Evolutionary conservation across 2,797 vertebrate species (phyloP).

Genomic region (Peromyscus aztecus): DNA sequence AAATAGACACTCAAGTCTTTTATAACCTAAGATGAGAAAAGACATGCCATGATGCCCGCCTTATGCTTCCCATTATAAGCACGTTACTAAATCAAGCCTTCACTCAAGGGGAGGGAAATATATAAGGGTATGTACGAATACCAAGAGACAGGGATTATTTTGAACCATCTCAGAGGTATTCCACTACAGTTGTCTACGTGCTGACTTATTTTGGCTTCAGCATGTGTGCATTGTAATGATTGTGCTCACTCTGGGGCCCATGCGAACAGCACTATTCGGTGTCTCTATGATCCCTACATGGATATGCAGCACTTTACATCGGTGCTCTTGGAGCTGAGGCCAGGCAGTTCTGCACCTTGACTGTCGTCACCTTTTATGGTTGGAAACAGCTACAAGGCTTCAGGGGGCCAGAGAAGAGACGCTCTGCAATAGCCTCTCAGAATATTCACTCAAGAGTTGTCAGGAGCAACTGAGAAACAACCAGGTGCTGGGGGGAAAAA

Average conservation of each 20-base stretch:
- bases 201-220: neutral
- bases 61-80: slow-evolving; percentile 36
- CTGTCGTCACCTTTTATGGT: neutral
- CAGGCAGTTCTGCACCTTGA: neutral
- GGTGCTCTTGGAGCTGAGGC: neutral
- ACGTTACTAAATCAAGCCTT: slow-evolving; percentile 30
- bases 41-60: neutral
- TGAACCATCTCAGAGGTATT: neutral
- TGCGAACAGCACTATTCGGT: neutral
- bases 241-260: neutral
- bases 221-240: neutral
- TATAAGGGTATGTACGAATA: neutral
- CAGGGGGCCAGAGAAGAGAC: neutral
- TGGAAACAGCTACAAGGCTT: neutral
- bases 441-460: neutral
- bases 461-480: neutral
- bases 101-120: neutral
- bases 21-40: slow-evolving; percentile 18
- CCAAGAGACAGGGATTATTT: neutral
- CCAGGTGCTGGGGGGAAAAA: neutral
- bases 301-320: neutral
- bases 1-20: slow-evolving; percentile 14
- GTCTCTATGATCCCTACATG: neutral
- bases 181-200: neutral
- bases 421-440: neutral